Conservation (phyloP, 2,888 invertebrate genomes). For the Sinohyriopsis cumingii region DNA sequence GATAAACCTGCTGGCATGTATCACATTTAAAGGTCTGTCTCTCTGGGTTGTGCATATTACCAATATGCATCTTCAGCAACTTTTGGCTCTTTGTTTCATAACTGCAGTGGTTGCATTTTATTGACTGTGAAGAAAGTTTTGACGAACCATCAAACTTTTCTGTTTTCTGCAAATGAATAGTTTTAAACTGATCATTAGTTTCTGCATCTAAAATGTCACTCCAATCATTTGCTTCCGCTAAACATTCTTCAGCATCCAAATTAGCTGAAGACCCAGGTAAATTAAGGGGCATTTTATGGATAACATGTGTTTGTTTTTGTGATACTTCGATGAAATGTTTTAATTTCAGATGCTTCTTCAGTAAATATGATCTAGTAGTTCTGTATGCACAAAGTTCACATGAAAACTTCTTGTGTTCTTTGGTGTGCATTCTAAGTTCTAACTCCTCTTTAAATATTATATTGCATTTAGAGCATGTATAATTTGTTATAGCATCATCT, state of each 20-base stretch:
- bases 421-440: slow-evolving; percentile 14
- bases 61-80: slow-evolving; percentile 18
- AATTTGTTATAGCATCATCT: slow-evolving; percentile 1
- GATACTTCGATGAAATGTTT: not conserved
- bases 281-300: not conserved
- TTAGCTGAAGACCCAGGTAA: too few species aligned
- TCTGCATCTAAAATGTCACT: not conserved
- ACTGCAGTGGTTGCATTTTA: slow-evolving; percentile 7
- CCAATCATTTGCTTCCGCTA: not conserved
- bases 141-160: not conserved
- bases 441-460: slow-evolving; percentile 20
- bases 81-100: slow-evolving; percentile 8
- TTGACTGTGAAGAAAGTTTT: too few species aligned
- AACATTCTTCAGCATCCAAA: too few species aligned
- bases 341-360: too few species aligned
- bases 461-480: slow-evolving; percentile 14
- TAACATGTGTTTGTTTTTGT: not conserved
- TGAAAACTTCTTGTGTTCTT: slow-evolving; percentile 15
- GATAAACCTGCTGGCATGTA: slow-evolving; percentile 6
- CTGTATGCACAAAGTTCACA: not conserved
- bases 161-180: not conserved
- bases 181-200: not conserved
- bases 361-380: too few species aligned
- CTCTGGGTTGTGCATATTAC: slow-evolving; percentile 16
- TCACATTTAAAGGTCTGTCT: slow-evolving; percentile 18